These are phyloP conservation scores for Martes martes DNA, from an alignment of 2,113 vertebrate genomes.

Conservation along the genomic window DNA sequence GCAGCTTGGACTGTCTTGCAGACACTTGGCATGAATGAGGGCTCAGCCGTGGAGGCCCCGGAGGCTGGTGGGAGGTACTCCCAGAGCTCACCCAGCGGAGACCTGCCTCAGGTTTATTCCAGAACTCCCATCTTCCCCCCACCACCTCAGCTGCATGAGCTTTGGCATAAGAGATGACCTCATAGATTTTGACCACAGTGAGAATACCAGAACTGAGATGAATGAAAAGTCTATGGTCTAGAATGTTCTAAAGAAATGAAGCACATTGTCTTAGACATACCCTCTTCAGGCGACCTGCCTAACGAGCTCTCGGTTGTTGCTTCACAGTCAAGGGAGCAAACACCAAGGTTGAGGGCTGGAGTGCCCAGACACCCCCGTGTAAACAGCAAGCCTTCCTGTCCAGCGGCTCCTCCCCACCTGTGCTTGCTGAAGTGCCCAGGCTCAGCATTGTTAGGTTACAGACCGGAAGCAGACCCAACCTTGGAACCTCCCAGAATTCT, in stretches of 20 bases:
- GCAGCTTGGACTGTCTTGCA: background rate
- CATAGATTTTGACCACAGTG: background rate
- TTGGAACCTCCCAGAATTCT: background rate
- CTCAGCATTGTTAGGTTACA: background rate
- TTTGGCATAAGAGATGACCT: background rate
- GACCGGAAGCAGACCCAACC: background rate
- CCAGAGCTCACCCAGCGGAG: background rate
- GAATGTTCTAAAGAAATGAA: background rate
- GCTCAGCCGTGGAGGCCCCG: background rate
- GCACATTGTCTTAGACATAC: background rate
- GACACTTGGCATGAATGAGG: background rate
- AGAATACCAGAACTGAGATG: background rate
- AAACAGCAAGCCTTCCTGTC: background rate
- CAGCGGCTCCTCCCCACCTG: accelerated
- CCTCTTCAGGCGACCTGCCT: background rate
- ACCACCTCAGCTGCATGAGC: background rate
- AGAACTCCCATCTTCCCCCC: background rate
- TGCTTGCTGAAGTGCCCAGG: background rate
- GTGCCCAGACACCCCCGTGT: accelerated
- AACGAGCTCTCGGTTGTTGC: background rate
- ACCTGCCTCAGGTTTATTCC: background rate
- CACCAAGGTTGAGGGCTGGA: background rate
- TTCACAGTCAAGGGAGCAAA: background rate
- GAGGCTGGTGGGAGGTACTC: background rate
- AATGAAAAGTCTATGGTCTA: background rate